Evolutionary conservation across 1,140 invertebrate species (phyloP).

Genomic region (Octopus bimaculoides): DNA sequence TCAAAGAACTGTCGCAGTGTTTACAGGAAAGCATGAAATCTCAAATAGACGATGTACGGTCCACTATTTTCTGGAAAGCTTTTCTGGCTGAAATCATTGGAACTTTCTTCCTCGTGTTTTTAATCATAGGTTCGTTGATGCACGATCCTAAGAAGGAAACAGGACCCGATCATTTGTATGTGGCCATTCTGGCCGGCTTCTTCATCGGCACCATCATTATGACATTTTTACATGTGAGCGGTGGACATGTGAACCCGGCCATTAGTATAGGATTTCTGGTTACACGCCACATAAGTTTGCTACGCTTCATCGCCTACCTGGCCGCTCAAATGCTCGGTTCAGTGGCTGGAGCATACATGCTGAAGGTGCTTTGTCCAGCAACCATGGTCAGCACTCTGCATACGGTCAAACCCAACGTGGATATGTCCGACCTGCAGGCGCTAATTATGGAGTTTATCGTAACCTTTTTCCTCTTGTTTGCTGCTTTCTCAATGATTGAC

Average conservation of each 20-base stretch:
- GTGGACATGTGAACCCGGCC: constrained; percentile 53
- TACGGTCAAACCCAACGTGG: constrained; percentile 26
- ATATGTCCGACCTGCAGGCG: constrained; percentile 63
- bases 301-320: constrained; percentile 66
- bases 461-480: constrained; percentile 82
- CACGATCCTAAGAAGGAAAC: constrained; percentile 14
- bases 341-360: constrained; percentile 37
- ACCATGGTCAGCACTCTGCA: constrained; percentile 33
- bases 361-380: constrained; percentile 28
- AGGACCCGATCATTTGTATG: constrained; percentile 14
- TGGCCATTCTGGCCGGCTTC: constrained; percentile 34
- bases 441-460: constrained; percentile 79
- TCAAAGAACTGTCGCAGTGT: not conserved
- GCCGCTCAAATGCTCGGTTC: constrained; percentile 42
- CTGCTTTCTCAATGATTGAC: constrained; percentile 83
- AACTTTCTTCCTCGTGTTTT: constrained; percentile 32
- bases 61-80: constrained; percentile 37
- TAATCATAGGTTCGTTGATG: constrained; percentile 30
- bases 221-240: constrained; percentile 41
- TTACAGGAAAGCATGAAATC: constrained; percentile 3
- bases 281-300: constrained; percentile 72
- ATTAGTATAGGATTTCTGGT: constrained; percentile 55
- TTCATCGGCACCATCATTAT: constrained; percentile 38
- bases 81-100: constrained; percentile 42
- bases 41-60: constrained; percentile 34